Evolutionary conservation across 2,113 vertebrate genomes (phyloP).

Genomic region (Morphnarchus princeps): DNA sequence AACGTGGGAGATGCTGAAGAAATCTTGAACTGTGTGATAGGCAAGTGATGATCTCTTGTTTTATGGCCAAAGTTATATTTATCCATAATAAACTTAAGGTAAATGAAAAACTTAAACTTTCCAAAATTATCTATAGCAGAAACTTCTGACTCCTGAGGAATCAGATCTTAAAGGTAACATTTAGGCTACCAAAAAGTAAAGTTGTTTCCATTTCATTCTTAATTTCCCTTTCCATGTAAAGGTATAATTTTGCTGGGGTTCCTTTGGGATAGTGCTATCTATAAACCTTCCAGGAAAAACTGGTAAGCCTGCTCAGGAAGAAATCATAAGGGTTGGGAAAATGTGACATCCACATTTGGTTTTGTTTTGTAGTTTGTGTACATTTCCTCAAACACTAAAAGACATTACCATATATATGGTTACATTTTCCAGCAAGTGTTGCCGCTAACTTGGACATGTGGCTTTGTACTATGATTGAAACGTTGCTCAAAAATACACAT

Average conservation of each 20-base stretch:
- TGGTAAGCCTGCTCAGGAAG: constrained; percentile 35
- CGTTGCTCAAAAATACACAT: neutral
- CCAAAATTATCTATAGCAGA: neutral
- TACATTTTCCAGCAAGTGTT: constrained; percentile 43
- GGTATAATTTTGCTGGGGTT: constrained; percentile 43
- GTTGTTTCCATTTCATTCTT: neutral
- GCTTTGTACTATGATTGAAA: constrained; percentile 1
- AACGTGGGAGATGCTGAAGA: neutral
- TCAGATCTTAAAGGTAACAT: neutral
- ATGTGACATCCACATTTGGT: constrained; percentile 28
- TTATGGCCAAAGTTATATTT: neutral
- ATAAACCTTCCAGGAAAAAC: constrained; percentile 58
- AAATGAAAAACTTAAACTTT: neutral
- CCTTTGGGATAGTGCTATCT: constrained; percentile 17
- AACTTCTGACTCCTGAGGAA: neutral
- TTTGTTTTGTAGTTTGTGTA: constrained; percentile 18
- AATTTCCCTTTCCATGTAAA: neutral
- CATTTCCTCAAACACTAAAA: constrained; percentile 28
- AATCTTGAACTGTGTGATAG: neutral
- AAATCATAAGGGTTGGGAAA: neutral
- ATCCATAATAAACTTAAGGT: neutral
- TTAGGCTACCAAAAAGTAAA: neutral
- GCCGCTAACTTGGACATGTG: constrained; percentile 9
- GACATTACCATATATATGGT: neutral
- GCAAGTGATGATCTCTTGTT: neutral